Evolutionary conservation across 2,888 invertebrate species (phyloP), one percentile per base, ranked within the genome.

Genomic region (Thysanoteuthis rhombus): DNA sequence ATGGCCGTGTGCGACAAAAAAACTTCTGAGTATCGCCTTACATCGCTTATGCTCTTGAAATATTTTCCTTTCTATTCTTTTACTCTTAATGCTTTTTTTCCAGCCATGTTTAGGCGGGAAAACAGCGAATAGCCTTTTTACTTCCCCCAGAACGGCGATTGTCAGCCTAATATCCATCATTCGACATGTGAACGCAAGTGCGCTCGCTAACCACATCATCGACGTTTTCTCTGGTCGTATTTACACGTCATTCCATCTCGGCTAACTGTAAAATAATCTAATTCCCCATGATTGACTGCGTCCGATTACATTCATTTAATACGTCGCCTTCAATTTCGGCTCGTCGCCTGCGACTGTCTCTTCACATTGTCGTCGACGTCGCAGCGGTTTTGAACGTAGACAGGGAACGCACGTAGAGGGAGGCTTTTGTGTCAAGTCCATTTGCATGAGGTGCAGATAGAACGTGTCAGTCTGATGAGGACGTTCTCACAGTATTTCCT

Each of bases 231-330:
- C 16, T 75, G 75, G 75, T 75, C 75, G 75, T 75, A 75, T 75
- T 75, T 75, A 75, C 75, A 75, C 75, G 75, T 75, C 75, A 75
- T 75, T 75, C 75, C n/a, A 75, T 75, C 75, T 75, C 75, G 75
- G 75, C n/a, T 75, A 75, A 75, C 75, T 75, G 75, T 75, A 75
- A 75, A 75, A 75, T 75, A 75, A 75, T 75, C 75, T 75, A 75
- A 75, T 75, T 75, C 75, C 75, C 75, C 36, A 75, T 75, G 75
- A 75, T 75, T 75, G 75, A 75, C 75, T 75, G 75, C 75, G 75
- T 75, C 75, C 75, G 75, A 75, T 75, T 75, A 75, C 75, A 75
- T 75, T 75, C 75, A 75, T 75, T 75, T 75, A 75, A 75, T 75
- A 75, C 75, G 75, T 75, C 75, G 75, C n/a, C 75, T 75, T n/a